These are phyloP conservation scores for Eulacestoma nigropectus DNA, from an alignment of 2,113 vertebrate species.

Conservation along the genomic window DNA sequence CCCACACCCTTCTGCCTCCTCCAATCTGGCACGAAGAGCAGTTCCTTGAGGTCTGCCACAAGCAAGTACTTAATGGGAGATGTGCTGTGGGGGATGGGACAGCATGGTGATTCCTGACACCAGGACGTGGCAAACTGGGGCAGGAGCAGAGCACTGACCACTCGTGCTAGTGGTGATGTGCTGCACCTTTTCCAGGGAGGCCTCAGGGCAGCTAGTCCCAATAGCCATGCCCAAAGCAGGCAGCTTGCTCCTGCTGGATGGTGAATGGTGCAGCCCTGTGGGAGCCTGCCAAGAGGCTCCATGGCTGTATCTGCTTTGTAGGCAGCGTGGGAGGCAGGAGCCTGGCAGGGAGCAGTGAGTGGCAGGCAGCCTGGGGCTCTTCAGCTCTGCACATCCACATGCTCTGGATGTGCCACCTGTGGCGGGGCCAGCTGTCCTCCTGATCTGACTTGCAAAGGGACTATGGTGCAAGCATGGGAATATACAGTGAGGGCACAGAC, in stretches of 20 bases:
- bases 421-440: background rate
- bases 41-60: background rate
- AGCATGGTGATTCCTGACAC: background rate
- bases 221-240: background rate
- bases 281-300: background rate
- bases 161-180: background rate
- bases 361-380: background rate
- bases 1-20: background rate
- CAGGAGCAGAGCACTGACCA: background rate
- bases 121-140: background rate
- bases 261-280: background rate
- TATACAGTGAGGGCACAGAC: background rate
- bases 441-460: background rate
- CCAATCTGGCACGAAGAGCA: accelerated
- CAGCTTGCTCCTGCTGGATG: background rate
- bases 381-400: background rate
- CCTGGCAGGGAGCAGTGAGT: background rate
- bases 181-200: background rate
- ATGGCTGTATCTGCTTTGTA: background rate
- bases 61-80: background rate
- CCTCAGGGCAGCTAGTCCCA: background rate
- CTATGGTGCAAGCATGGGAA: background rate
- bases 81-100: accelerated
- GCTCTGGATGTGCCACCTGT: background rate
- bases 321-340: background rate